A percentile compares a stretch with the other conserved stretches of the same genome.
phyloP scores from a whole-genome alignment of 2,888 invertebrate species.

The Phaedon cochleariae region DNA sequence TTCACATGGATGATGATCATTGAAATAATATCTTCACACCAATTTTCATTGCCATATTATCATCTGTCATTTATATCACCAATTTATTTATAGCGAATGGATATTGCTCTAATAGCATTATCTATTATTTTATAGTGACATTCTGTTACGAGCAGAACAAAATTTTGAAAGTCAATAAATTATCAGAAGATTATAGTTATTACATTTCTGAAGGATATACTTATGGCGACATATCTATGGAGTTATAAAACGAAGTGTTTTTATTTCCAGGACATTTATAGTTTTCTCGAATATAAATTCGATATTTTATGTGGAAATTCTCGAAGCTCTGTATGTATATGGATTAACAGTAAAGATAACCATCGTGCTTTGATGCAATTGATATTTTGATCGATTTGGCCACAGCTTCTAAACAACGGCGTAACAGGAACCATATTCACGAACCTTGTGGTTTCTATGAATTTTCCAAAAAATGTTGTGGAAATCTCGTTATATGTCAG shows the following conservation, averaged over 20 bases:
- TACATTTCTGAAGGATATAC: slow-evolving; percentile 7
- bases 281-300: slow-evolving; percentile 31
- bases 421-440: too few relatives aligned
- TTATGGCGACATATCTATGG: slow-evolving; percentile 28
- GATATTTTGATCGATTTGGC: too few relatives aligned
- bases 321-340: slow-evolving; percentile 26
- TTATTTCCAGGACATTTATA: slow-evolving; percentile 35
- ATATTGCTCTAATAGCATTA: background rate
- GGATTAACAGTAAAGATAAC: slow-evolving; percentile 3
- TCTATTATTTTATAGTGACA: background rate
- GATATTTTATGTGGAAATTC: slow-evolving; percentile 32
- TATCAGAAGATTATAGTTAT: background rate
- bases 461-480: too few relatives aligned
- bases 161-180: slow-evolving; percentile 2
- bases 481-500: too few relatives aligned
- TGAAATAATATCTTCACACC: too few relatives aligned
- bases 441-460: too few relatives aligned
- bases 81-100: background rate
- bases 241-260: slow-evolving; percentile 35
- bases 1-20: too few relatives aligned
- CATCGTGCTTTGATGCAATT: too few relatives aligned
- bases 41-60: background rate
- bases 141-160: background rate
- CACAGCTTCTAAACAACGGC: too few relatives aligned
- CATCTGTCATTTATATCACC: background rate